Base-by-base conservation (phyloP, 1,140 invertebrate species). In the Diplogasteroides magnus region DNA sequence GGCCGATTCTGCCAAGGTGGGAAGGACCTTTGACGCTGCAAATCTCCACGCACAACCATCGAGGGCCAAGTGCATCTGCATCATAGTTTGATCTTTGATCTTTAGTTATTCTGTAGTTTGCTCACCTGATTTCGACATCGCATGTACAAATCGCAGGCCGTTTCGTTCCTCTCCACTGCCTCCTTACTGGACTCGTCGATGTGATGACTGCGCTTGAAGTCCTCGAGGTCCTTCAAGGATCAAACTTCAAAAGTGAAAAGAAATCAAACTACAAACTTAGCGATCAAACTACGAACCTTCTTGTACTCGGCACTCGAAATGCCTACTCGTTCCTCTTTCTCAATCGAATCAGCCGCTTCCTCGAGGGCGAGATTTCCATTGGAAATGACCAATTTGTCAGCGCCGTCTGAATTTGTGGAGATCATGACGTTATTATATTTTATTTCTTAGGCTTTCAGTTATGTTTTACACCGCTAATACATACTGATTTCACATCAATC, bases 41-140 rank as follows among this genome's bases (percentile, higher is more conserved):
- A 72, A 72, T 63, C 65, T 67, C 70, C 66, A 67, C 19, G 70
- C 70, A 67, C 70, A 72, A 58, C 70, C 65, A 63, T 72, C 70
- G 11, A 72, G 64, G 15, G 70, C 70, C 27, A 72, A 31, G 58
- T 72, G 70, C 70, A 72, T 72, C 31, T 72, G 37, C 6, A 48
- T 48, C 37, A 48, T 11, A 48, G 37, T 11, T 48, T 19, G 19
- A 48, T 48, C 19, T 48, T 19, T n/a, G n/a, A n/a, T n/a, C n/a
- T n/a, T 48, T 19, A 48, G 19, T 48, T 48, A 48, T 48, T 48
- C 37, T 19, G 6, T 6, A 48, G n/a, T n/a, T n/a, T 48, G 37
- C 6, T 48, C 37, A 48, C 37, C 37, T 48, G 64, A 6, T 31
- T 55, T 19, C 70, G 58, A 64, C 70, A 72, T 56, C 70, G 32